Percentiles rank a stretch among this genome's conserved stretches.
Conservation (phyloP, 2,113 vertebrate genomes). For the Gadus chalcogrammus region DNA sequence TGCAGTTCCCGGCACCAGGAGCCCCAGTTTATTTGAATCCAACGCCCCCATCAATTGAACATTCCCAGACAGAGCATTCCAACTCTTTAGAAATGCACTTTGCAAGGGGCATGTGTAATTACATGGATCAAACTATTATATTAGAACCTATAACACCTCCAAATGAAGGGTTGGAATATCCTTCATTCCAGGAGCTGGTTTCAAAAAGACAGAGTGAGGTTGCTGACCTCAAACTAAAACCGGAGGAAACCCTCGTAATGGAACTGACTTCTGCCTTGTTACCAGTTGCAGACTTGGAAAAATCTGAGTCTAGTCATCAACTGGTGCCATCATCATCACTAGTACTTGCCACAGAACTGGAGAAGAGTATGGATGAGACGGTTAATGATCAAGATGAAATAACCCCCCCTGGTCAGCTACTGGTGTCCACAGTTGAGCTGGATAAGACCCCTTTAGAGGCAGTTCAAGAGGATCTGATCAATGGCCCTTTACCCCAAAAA, state of each 20-base stretch:
- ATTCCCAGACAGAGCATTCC: constrained; percentile 24
- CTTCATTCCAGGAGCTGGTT: constrained; percentile 41
- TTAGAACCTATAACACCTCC: constrained; percentile 62
- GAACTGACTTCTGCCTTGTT: constrained; percentile 60
- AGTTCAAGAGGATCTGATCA: constrained; percentile 31
- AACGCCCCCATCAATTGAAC: constrained; percentile 42
- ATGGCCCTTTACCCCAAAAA: constrained; percentile 24
- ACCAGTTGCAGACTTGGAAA: constrained; percentile 53
- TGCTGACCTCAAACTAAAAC: constrained; percentile 35
- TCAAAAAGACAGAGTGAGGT: constrained; percentile 38
- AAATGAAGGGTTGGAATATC: constrained; percentile 54
- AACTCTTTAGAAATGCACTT: constrained; percentile 30
- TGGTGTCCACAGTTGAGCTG: constrained; percentile 37
- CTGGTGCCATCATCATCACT: constrained; percentile 29
- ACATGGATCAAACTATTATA: constrained; percentile 60
- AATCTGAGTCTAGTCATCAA: constrained; percentile 33
- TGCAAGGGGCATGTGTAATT: constrained; percentile 28
- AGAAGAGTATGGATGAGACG: constrained; percentile 19
- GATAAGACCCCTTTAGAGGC: constrained; percentile 37
- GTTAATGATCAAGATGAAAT: constrained; percentile 20
- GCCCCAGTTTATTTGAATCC: constrained; percentile 43
- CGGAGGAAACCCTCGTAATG: constrained; percentile 60
- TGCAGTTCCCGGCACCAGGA: constrained; percentile 43
- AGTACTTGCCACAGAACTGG: constrained; percentile 35
- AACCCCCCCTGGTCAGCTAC: constrained; percentile 14